phyloP scores from a whole-genome alignment of 2,888 invertebrate genomes.

The Athripsodes cinereus region DNA sequence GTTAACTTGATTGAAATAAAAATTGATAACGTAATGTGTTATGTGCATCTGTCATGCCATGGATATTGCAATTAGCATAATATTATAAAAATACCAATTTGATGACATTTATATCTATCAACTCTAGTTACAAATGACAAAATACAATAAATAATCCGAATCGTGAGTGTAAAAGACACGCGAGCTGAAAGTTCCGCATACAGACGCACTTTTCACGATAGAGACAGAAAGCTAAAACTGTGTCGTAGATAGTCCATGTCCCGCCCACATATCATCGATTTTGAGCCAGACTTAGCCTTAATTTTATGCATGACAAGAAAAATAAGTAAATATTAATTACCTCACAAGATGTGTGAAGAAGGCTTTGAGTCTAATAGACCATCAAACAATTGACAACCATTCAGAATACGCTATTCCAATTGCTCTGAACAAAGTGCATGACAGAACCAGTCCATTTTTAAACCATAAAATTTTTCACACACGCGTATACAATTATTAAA shows the following conservation, averaged over 20 bases:
- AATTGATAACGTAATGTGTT: background rate
- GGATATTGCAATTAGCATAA: background rate
- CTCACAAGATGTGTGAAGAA: constrained; percentile 6
- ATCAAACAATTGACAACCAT: constrained; percentile 13
- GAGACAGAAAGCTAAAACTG: constrained; percentile 7
- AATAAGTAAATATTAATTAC: constrained; percentile 11
- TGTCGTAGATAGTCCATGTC: constrained; percentile 18
- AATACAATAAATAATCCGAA: constrained; percentile 6
- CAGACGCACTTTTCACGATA: constrained; percentile 1
- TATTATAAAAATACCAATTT: constrained; percentile 6
- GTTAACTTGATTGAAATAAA: too few relatives aligned
- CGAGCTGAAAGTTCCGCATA: background rate
- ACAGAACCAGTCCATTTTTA: constrained; percentile 20
- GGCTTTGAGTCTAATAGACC: background rate
- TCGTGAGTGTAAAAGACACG: background rate
- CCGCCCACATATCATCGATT: constrained; percentile 51
- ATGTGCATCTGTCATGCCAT: background rate
- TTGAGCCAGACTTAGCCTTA: constrained; percentile 33
- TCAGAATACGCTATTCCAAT: constrained; percentile 9
- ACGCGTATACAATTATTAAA: constrained; percentile 10
- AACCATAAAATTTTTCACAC: constrained; percentile 1
- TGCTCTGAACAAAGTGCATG: constrained; percentile 15
- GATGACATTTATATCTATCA: constrained; percentile 7
- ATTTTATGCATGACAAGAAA: constrained; percentile 13
- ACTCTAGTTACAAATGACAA: constrained; percentile 10